Conservation (phyloP, 2,113 vertebrate genomes). For the Synodontis membranacea region DNA sequence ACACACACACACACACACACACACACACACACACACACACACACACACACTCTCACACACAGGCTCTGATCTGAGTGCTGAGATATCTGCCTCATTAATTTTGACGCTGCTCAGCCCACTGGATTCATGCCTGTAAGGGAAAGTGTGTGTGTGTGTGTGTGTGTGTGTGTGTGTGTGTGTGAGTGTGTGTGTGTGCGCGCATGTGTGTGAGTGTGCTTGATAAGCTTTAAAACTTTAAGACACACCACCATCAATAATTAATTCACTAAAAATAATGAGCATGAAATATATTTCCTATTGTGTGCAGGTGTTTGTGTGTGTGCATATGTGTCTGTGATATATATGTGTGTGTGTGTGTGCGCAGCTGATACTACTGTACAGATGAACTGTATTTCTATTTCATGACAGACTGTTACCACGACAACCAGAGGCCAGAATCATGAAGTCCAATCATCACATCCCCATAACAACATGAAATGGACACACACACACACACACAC, state of each 20-base stretch:
- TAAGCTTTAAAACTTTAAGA: neutral
- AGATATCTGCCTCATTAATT: slow-evolving; percentile 28
- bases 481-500: slow-evolving; percentile 20
- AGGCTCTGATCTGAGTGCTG: slow-evolving; percentile 7
- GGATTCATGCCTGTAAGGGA: slow-evolving; percentile 6
- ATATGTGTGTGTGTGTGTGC: neutral
- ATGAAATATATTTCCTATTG: neutral
- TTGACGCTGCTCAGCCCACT: slow-evolving; percentile 10
- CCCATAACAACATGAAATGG: neutral
- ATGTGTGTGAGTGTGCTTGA: neutral
- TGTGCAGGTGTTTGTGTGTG: neutral
- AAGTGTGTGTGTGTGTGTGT: neutral
- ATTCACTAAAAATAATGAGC: slow-evolving; percentile 27
- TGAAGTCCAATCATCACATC: neutral
- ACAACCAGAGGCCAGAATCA: slow-evolving; percentile 15
- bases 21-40: neutral
- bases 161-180: slow-evolving; percentile 5
- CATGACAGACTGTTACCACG: slow-evolving; percentile 5
- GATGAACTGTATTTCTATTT: slow-evolving; percentile 17
- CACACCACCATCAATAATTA: slow-evolving; percentile 18
- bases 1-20: slow-evolving; percentile 17
- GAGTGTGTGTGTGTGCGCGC: slow-evolving; percentile 22
- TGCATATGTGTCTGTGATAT: neutral
- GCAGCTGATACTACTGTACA: neutral
- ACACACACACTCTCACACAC: neutral